These are phyloP conservation scores for Drosophila macrospina DNA, from an alignment of 2,888 invertebrate genomes.

Conservation along the genomic window DNA sequence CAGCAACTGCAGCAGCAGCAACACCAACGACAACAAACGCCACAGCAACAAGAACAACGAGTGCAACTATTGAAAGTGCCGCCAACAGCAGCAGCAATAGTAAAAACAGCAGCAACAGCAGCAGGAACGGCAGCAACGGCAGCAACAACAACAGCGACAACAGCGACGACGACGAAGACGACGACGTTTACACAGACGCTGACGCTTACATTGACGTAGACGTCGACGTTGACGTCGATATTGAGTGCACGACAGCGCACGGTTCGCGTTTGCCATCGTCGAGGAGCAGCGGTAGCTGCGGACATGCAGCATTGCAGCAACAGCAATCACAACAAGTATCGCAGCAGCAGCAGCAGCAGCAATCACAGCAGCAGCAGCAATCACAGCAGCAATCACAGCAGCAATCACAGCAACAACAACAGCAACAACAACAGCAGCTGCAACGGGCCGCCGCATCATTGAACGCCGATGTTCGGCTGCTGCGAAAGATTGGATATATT, in stretches of 20 bases:
- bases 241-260: slow-evolving; percentile 42
- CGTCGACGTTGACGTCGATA: slow-evolving; percentile 29
- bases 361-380: slow-evolving; percentile 18
- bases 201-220: slow-evolving; percentile 45
- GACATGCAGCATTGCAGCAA: slow-evolving; percentile 43
- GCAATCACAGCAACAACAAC: slow-evolving; percentile 14
- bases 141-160: slow-evolving; percentile 7
- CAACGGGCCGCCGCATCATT: slow-evolving; percentile 41
- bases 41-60: slow-evolving; percentile 16
- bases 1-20: slow-evolving; percentile 25
- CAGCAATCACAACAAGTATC: slow-evolving; percentile 29
- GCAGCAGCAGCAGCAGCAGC: slow-evolving; percentile 23
- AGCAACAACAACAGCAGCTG: slow-evolving; percentile 32
- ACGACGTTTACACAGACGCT: slow-evolving; percentile 29
- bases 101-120: slow-evolving; percentile 9
- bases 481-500: slow-evolving; percentile 85
- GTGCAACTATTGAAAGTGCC: slow-evolving; percentile 13
- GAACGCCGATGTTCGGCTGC: slow-evolving; percentile 83
- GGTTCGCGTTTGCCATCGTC: slow-evolving; percentile 40
- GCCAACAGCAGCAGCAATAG: slow-evolving; percentile 19
- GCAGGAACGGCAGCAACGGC: not conserved
- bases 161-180: slow-evolving; percentile 31
- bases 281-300: slow-evolving; percentile 35
- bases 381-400: too few species aligned
- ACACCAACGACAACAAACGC: slow-evolving; percentile 6